Base-by-base conservation (phyloP, 2,888 invertebrate genomes). In the Ectemnius cavifrons region DNA sequence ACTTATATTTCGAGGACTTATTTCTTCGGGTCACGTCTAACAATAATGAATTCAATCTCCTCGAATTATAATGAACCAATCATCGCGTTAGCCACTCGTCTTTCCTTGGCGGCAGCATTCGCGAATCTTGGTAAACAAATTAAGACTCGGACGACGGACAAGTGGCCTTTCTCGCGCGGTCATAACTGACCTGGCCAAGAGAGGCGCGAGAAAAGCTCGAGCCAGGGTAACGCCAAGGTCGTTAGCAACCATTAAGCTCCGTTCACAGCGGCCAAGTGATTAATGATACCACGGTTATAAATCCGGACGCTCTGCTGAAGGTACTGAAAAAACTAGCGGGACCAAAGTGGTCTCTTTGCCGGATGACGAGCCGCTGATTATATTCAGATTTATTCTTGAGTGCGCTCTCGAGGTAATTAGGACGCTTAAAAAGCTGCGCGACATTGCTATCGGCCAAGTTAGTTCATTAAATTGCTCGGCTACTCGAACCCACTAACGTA, bases 131-230 rank as follows among this genome's bases (percentile, higher is more conserved):
- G 70, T 80, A 83, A 82, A 78, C 82, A 81, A 80, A 84, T 81
- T 73, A 82, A 75, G 66, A 73, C 56, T 65, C 45, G 58, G 73
- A 78, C 73, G 76, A 61, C 68, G 63, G 73, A 77, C 72, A 77
- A 73, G 70, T 76, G 79, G 73, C 79, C 80, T 72, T 76, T 76
- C 73, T 81, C 75, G 67, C 76, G 77, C 75, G 67, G 72, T 72
- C 82, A 82, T 81, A 83, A 85, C 83, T 82, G 85, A 85, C 84
- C 84, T 77, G 81, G 83, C 75, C 80, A 81, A 84, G 80, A 72
- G 80, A 14, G n/a, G 79, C 79, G 78, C 80, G 82, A 82, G 83
- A 80, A 83, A 83, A 82, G 82, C 78, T 81, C 79, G 81, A 80
- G 81, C 80, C 82, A 82, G 80, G 85, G 80, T 76, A 74, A 81